Conservation (phyloP, 1,140 invertebrate species). For the Macrobrachium nipponense region DNA sequence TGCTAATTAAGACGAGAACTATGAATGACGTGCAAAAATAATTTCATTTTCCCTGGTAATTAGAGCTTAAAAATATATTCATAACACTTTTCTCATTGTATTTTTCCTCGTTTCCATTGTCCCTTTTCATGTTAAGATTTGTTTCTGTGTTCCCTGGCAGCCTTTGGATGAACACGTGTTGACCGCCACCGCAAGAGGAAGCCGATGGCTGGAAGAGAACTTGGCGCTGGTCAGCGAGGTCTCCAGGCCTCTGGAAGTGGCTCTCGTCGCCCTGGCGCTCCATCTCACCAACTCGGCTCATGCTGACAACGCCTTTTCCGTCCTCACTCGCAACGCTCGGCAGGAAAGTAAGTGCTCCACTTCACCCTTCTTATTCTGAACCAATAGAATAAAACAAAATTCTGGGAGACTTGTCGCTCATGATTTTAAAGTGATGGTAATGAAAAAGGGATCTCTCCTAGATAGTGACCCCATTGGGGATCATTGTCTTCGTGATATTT, state of each 20-base stretch:
- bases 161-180: slow-evolving; percentile 59
- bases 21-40: too few relatives aligned
- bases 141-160: slow-evolving; percentile 13
- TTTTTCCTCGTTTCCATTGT: background rate
- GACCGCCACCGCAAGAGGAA: slow-evolving; percentile 75
- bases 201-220: slow-evolving; percentile 84
- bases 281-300: slow-evolving; percentile 81
- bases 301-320: slow-evolving; percentile 84
- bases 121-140: background rate
- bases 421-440: too few relatives aligned
- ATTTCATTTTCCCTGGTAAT: too few relatives aligned
- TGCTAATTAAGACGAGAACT: too few relatives aligned
- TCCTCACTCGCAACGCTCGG: slow-evolving; percentile 76
- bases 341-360: slow-evolving; percentile 73
- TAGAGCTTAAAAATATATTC: background rate
- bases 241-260: slow-evolving; percentile 84
- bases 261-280: slow-evolving; percentile 89
- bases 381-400: too few relatives aligned
- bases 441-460: too few relatives aligned
- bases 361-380: too few relatives aligned
- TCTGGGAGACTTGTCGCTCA: background rate
- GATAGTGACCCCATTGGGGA: too few relatives aligned
- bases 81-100: background rate
- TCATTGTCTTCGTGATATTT: too few relatives aligned
- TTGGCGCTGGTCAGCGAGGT: slow-evolving; percentile 78